Base-by-base conservation (phyloP, 2,797 vertebrate genomes). In the Mus caroli region DNA sequence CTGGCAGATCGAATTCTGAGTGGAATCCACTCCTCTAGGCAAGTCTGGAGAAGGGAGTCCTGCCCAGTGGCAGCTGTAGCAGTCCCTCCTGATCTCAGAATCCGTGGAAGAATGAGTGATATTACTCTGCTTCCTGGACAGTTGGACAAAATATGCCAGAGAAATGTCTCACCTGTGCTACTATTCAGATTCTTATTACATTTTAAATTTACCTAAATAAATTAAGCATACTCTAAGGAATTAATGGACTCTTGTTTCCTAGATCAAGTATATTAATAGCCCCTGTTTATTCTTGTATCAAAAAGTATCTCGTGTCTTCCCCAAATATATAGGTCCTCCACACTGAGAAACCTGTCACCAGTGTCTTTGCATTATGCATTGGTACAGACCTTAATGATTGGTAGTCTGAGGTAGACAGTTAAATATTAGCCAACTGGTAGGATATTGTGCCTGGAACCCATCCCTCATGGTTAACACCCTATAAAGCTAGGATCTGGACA, bases 171-270 rank as follows among this genome's bases (percentile, higher is more conserved):
- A 60, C 4, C 3, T 80, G 2, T n/a, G 28, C 6, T 17, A 40
- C 78, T 89, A 40, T 2, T 71, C 34, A 54, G 60, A 1, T 56
- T 95, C 94, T 60, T 22, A 93, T 87, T 50, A 79, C 14, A 80
- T 6, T 80, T 95, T 75, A 78, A 71, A 80, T 86, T 92, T 77
- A 69, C 20, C 64, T 31, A 50, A 85, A 86, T 43, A 82, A 56
- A 88, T 85, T 52, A 54, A 14, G 13, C 43, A 17, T 13, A 8
- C 31, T 82, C 28, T 79, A 85, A 88, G 34, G 24, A 80, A 28
- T 34, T 79, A 15, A 37, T 34, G 17, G 13, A 79, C n/a, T 96
- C 58, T 86, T 71, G 37, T n/a, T 28, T 26, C 6, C 10, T 40
- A 1, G 4, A 69, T 28, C 54, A 37, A 56, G 13, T 37, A 58